A percentile compares a stretch with the other conserved stretches of the same genome.
Evolutionary conservation across 1,140 invertebrate genomes (phyloP).

Genomic region (Euglossa dilemma): DNA sequence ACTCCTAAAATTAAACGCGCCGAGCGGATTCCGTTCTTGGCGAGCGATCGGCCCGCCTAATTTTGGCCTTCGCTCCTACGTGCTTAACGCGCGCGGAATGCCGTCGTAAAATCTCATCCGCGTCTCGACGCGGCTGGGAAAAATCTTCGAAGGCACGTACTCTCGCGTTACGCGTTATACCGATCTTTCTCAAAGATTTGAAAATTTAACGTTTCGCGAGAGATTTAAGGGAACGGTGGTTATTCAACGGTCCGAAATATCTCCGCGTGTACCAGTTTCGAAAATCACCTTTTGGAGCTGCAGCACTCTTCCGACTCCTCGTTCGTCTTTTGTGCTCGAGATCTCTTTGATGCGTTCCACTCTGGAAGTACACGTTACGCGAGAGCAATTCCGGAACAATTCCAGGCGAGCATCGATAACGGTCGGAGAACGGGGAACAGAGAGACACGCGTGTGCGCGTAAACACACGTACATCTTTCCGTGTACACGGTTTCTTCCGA

Average conservation of each 20-base stretch:
- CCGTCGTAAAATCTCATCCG: neutral
- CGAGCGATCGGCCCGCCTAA: neutral
- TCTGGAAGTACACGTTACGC: constrained; percentile 10
- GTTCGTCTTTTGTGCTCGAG: neutral
- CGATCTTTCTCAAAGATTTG: too few species aligned
- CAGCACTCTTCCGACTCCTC: neutral
- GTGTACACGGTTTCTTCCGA: neutral
- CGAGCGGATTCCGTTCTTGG: neutral
- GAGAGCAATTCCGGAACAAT: constrained; percentile 34
- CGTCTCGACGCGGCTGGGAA: too few species aligned
- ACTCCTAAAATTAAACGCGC: constrained; percentile 31
- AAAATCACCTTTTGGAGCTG: neutral
- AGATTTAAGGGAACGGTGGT: neutral
- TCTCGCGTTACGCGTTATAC: too few species aligned
- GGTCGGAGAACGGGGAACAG: neutral
- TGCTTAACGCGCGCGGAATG: neutral
- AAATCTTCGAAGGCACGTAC: too few species aligned
- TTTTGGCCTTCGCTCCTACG: neutral
- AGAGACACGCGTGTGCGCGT: neutral
- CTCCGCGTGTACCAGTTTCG: neutral
- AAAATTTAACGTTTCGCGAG: neutral
- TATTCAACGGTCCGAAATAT: neutral
- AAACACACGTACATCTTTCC: neutral
- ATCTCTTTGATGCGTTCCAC: constrained; percentile 13
- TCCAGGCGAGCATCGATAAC: constrained; percentile 36